These are phyloP conservation scores for Chirona hameri DNA, from an alignment of 2,888 invertebrate species.

Conservation along the genomic window DNA sequence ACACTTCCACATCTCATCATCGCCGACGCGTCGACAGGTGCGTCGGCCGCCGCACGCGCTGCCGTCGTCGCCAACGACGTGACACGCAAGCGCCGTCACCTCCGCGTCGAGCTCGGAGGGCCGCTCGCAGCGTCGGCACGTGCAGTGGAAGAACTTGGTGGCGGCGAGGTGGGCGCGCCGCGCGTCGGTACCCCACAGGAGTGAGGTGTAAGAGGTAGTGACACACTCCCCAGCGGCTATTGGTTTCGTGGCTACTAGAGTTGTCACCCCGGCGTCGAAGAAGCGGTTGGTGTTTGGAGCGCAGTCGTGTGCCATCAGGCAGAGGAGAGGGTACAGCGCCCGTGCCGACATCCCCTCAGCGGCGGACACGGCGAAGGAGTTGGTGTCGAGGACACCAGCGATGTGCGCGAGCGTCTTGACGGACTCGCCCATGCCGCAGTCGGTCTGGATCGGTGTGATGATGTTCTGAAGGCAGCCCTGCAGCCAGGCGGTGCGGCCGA, in stretches of 20 bases:
- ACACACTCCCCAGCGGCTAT: conserved; percentile 33
- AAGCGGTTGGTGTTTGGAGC: conserved; percentile 37
- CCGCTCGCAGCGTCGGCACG: conserved; percentile 36
- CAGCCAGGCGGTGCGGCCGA: not conserved
- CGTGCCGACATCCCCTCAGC: conserved; percentile 22
- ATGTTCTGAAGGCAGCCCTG: not conserved
- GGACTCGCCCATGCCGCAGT: not conserved
- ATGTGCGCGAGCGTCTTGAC: not conserved
- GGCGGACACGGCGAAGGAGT: conserved; percentile 36
- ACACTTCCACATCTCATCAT: not conserved
- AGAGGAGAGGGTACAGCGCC: conserved; percentile 33
- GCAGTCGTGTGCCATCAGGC: conserved; percentile 38
- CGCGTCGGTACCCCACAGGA: conserved; percentile 36
- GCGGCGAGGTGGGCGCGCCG: conserved; percentile 34
- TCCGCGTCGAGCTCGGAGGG: conserved; percentile 37
- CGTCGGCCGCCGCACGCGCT: conserved; percentile 27
- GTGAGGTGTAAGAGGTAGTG: conserved; percentile 35
- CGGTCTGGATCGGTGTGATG: not conserved
- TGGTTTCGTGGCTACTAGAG: conserved; percentile 33
- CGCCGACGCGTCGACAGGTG: not conserved
- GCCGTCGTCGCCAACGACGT: conserved; percentile 23
- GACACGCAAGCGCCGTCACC: conserved; percentile 37
- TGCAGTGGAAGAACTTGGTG: conserved; percentile 37
- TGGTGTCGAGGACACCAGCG: conserved; percentile 38
- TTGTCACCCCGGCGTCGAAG: conserved; percentile 33